phyloP scores from a whole-genome alignment of 35 echinoderm and acorn worm genomes.

The Apostichopus parvimensis region DNA sequence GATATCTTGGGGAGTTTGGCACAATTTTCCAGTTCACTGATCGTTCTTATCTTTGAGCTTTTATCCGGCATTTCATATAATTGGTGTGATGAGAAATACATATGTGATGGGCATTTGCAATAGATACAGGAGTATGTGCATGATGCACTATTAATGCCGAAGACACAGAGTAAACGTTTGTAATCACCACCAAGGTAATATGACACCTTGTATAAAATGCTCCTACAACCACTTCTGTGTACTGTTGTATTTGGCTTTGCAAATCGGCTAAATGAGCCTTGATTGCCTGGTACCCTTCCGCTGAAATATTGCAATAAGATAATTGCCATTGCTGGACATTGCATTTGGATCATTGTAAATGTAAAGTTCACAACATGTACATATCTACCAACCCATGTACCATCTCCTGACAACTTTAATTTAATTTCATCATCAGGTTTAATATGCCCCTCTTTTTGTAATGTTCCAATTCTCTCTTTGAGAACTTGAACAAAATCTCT shows the following conservation, averaged over 20 bases:
- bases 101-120: slow-evolving; percentile 40
- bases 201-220: slow-evolving; percentile 30
- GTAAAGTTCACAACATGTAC: slow-evolving; percentile 58
- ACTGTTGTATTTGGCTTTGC: slow-evolving; percentile 9
- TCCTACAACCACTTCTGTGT: slow-evolving; percentile 18
- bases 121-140: slow-evolving; percentile 54
- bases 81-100: slow-evolving; percentile 24
- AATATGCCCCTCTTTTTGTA: slow-evolving; percentile 8
- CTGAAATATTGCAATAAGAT: slow-evolving; percentile 46
- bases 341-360: slow-evolving; percentile 43
- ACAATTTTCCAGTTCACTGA: slow-evolving; percentile 22
- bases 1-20: slow-evolving; percentile 43
- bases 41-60: slow-evolving; percentile 31
- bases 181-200: slow-evolving; percentile 49
- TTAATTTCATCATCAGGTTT: slow-evolving; percentile 9
- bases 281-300: slow-evolving; percentile 46
- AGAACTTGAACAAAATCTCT: slow-evolving; percentile 42
- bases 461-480: slow-evolving; percentile 31
- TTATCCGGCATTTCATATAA: slow-evolving; percentile 49
- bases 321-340: slow-evolving; percentile 46
- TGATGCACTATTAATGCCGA: slow-evolving; percentile 43
- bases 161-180: slow-evolving; percentile 46
- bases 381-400: slow-evolving; percentile 48
- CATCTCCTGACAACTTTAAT: slow-evolving; percentile 56
- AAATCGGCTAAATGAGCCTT: slow-evolving; percentile 34